Conservation (phyloP, 92 coral and sea anemone genomes). For the Palythoa grandis region DNA sequence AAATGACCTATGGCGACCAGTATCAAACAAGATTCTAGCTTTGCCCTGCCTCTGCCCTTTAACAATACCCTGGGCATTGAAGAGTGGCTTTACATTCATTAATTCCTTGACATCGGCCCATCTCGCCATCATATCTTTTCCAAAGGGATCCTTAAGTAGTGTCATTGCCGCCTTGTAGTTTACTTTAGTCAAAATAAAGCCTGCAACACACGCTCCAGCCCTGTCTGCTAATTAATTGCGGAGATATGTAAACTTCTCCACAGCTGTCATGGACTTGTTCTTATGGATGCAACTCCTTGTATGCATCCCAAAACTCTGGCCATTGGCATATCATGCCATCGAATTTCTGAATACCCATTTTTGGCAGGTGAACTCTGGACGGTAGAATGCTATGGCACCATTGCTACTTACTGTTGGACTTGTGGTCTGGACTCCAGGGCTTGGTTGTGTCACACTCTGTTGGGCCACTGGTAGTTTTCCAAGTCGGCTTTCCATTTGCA, state of each 20-base stretch:
- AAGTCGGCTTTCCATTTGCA: not conserved
- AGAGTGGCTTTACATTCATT: conserved; percentile 17
- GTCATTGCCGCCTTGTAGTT: conserved; percentile 31
- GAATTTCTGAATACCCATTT: not conserved
- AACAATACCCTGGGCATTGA: no score
- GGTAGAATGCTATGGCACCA: not conserved
- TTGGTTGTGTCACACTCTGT: not conserved
- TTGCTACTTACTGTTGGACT: not conserved
- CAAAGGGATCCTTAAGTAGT: conserved; percentile 4
- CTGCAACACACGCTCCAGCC: conserved; percentile 12
- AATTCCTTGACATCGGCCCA: conserved; percentile 34
- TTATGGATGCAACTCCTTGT: not conserved
- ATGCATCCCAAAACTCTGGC: conserved; percentile 7
- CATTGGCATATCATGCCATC: not conserved
- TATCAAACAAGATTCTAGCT: no score
- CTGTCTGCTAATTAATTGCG: not conserved
- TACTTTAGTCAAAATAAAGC: conserved; percentile 23
- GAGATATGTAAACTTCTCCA: conserved; percentile 2
- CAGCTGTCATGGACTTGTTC: not conserved
- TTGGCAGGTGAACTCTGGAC: not conserved
- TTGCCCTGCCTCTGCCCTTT: no score
- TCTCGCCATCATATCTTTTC: conserved; percentile 4
- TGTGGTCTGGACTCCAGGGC: not conserved
- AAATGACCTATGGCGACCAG: no score
- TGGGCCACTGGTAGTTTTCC: not conserved